These are phyloP conservation scores for Lypha dubia DNA, from an alignment of 2,888 invertebrate genomes.

Conservation along the genomic window DNA sequence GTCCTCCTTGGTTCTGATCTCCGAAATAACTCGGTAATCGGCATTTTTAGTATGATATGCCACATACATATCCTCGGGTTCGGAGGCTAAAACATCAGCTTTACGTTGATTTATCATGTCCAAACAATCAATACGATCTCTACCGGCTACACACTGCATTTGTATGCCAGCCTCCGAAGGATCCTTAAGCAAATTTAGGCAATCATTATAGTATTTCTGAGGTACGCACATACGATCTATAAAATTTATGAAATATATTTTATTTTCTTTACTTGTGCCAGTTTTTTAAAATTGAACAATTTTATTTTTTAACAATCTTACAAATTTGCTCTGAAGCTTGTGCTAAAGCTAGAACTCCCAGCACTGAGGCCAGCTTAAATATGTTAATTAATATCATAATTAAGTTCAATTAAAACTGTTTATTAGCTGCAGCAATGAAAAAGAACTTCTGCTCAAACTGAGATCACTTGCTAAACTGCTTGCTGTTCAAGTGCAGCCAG, in stretches of 20 bases:
- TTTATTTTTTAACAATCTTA: slow-evolving; percentile 58
- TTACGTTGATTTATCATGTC: slow-evolving; percentile 89
- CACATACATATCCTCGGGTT: slow-evolving; percentile 95
- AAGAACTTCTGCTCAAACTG: slow-evolving; percentile 38
- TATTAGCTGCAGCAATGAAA: background rate
- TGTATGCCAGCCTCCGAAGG: slow-evolving; percentile 83
- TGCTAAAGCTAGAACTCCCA: slow-evolving; percentile 66
- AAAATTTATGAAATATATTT: slow-evolving; percentile 55
- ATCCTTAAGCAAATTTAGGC: slow-evolving; percentile 84
- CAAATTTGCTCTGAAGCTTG: slow-evolving; percentile 73
- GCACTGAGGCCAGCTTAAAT: slow-evolving; percentile 64
- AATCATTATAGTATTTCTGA: slow-evolving; percentile 86
- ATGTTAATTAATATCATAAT: slow-evolving; percentile 56
- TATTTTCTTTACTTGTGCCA: no score
- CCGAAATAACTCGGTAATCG: slow-evolving; percentile 90
- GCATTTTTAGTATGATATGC: slow-evolving; percentile 89
- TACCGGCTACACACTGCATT: slow-evolving; percentile 89
- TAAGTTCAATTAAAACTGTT: slow-evolving; percentile 46
- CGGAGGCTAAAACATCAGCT: slow-evolving; percentile 92
- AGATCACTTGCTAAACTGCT: slow-evolving; percentile 66
- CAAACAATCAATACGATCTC: slow-evolving; percentile 89
- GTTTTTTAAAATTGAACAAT: no score
- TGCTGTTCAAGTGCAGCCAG: slow-evolving; percentile 64
- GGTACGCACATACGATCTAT: slow-evolving; percentile 91
- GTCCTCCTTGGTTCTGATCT: slow-evolving; percentile 90